Percentiles rank a stretch among this genome's conserved stretches.
Evolutionary conservation across 1,140 invertebrate genomes (phyloP).

Genomic region (Brachionus calyciflorus): DNA sequence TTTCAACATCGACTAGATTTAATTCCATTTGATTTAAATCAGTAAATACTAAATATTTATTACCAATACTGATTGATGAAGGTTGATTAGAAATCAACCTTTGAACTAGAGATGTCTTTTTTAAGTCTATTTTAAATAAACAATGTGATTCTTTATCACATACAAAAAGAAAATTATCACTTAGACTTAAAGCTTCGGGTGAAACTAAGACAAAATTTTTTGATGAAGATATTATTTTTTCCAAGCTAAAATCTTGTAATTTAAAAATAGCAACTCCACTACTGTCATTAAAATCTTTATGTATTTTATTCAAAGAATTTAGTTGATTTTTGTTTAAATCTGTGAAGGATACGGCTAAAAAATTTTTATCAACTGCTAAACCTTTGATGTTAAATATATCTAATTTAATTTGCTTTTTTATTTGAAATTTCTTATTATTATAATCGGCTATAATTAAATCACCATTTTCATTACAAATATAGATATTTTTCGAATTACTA

Average conservation of each 20-base stretch:
- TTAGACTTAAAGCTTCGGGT: not conserved
- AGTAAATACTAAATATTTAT: slow-evolving; percentile 2
- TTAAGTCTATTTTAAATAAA: slow-evolving; percentile 19
- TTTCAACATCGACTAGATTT: not conserved
- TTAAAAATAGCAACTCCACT: slow-evolving; percentile 27
- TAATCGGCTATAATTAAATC: not conserved
- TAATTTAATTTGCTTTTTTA: not conserved
- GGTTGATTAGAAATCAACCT: not conserved
- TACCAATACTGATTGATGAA: not conserved
- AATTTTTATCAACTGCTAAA: not conserved
- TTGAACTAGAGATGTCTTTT: not conserved
- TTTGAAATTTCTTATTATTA: not conserved
- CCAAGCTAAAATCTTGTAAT: not conserved
- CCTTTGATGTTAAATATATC: slow-evolving; percentile 6
- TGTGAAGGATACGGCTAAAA: not conserved
- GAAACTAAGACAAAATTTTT: not conserved
- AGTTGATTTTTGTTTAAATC: slow-evolving; percentile 27
- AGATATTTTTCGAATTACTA: slow-evolving; percentile 1
- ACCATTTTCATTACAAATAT: slow-evolving; percentile 1
- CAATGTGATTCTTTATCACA: slow-evolving; percentile 24
- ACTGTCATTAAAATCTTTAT: slow-evolving; percentile 4
- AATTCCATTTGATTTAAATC: slow-evolving; percentile 2
- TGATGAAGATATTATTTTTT: not conserved
- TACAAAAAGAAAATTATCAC: slow-evolving; percentile 3
- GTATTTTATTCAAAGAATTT: not conserved